Conservation (phyloP, 1,140 invertebrate genomes). For the Odontomachus brunneus region DNA sequence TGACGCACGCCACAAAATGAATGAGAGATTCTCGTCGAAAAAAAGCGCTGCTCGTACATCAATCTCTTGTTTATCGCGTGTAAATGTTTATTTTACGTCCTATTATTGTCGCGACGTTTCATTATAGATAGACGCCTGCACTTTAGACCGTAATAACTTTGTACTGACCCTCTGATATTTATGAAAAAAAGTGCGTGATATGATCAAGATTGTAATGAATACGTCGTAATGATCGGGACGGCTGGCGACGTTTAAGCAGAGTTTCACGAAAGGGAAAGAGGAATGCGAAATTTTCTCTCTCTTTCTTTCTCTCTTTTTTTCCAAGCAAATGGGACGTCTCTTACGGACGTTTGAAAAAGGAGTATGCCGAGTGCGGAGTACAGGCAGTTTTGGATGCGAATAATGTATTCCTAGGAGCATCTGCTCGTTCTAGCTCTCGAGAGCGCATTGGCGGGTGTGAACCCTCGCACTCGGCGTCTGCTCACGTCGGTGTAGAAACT, state of each 20-base stretch:
- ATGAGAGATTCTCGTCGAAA: too few species aligned
- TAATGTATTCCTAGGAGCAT: slow-evolving; percentile 75
- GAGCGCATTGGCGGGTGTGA: slow-evolving; percentile 50
- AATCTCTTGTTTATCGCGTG: not conserved
- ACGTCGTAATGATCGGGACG: not conserved
- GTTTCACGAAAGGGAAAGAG: not conserved
- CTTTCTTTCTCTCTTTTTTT: not conserved
- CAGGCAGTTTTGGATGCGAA: slow-evolving; percentile 66
- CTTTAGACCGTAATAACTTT: not conserved
- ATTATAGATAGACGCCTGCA: not conserved
- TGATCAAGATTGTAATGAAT: not conserved
- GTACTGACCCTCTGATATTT: not conserved
- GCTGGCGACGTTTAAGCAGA: not conserved
- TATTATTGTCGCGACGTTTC: too few species aligned
- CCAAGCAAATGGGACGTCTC: slow-evolving; percentile 34
- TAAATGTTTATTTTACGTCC: not conserved
- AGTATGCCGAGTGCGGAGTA: slow-evolving; percentile 42
- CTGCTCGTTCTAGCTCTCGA: slow-evolving; percentile 69
- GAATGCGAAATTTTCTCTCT: not conserved
- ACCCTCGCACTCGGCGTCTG: slow-evolving; percentile 5
- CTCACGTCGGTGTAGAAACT: not conserved
- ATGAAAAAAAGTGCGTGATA: not conserved
- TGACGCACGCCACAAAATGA: slow-evolving; percentile 3
- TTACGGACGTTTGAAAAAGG: slow-evolving; percentile 37
- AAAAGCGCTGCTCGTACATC: not conserved